These are phyloP conservation scores for Podarcis muralis DNA, from an alignment of 2,113 vertebrate species.

Conservation along the genomic window DNA sequence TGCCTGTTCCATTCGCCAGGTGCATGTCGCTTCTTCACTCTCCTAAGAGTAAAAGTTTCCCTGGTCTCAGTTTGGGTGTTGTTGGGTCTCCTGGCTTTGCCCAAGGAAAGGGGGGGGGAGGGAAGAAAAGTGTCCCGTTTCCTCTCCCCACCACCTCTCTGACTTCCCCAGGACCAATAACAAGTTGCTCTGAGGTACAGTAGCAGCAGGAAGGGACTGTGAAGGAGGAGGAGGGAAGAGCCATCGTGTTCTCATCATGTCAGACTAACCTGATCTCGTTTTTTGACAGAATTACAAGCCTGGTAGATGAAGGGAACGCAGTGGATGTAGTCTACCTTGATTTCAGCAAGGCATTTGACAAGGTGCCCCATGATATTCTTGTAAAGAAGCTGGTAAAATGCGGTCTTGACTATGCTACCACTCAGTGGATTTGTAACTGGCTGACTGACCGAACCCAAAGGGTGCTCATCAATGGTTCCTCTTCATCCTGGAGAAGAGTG, in stretches of 20 bases:
- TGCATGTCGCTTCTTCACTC: background rate
- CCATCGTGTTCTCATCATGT: background rate
- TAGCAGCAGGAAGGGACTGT: background rate
- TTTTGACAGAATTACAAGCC: too few species aligned
- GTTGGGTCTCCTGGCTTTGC: constrained; percentile 28
- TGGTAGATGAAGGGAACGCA: too few species aligned
- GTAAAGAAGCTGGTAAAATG: too few species aligned
- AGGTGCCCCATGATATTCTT: too few species aligned
- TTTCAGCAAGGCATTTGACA: too few species aligned
- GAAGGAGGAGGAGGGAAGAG: background rate
- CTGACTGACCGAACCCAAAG: too few species aligned
- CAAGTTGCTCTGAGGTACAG: constrained; percentile 7
- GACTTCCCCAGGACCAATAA: constrained; percentile 24
- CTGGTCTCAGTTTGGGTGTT: constrained; percentile 41
- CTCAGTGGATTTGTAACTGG: too few species aligned
- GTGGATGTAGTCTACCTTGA: too few species aligned
- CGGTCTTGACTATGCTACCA: too few species aligned
- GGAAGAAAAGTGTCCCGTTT: constrained; percentile 12
- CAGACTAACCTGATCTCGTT: too few species aligned
- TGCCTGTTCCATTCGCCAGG: background rate
- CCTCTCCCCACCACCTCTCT: background rate
- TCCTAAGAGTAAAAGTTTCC: constrained; percentile 65
- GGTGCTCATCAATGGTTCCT: too few species aligned
- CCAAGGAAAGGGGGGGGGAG: background rate
- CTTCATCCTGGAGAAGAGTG: too few species aligned